Evolutionary conservation across 1,140 invertebrate species (phyloP).

Genomic region (Tachypleus tridentatus): DNA sequence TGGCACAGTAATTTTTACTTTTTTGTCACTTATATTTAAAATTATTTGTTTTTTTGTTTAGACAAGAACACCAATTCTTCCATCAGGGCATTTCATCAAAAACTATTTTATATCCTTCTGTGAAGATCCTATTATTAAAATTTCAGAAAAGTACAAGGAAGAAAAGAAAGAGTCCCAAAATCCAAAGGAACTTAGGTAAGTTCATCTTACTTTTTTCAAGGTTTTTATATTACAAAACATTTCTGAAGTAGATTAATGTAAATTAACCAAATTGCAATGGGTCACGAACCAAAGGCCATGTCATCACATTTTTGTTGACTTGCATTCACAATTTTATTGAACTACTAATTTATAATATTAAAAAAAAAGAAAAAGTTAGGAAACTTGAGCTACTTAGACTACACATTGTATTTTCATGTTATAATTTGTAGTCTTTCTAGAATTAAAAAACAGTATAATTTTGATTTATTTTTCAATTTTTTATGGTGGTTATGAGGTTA

Average conservation of each 20-base stretch:
- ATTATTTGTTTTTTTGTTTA: slow-evolving; percentile 36
- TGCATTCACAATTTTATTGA: no score
- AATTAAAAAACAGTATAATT: no score
- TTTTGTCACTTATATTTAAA: slow-evolving; percentile 6
- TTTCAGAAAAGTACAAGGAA: slow-evolving; percentile 26
- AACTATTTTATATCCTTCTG: slow-evolving; percentile 75
- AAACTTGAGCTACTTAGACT: no score
- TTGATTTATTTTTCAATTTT: no score
- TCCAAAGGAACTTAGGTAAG: slow-evolving; percentile 19
- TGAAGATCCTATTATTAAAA: slow-evolving; percentile 54
- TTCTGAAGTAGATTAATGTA: neutral
- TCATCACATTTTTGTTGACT: no score
- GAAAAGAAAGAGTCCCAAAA: slow-evolving; percentile 17
- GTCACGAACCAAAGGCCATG: neutral
- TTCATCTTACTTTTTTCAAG: neutral
- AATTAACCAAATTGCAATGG: neutral
- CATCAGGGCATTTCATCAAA: slow-evolving; percentile 69
- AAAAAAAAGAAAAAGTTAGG: no score
- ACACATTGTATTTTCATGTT: no score
- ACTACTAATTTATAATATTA: no score
- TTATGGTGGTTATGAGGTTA: no score
- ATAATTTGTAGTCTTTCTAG: no score
- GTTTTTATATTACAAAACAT: no score
- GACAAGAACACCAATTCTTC: slow-evolving; percentile 53
- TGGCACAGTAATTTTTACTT: slow-evolving; percentile 9